Evolutionary conservation across 2,113 vertebrate species (phyloP), one percentile per base, ranked within the genome.

Genomic region (Protomyctophum bolini): DNA sequence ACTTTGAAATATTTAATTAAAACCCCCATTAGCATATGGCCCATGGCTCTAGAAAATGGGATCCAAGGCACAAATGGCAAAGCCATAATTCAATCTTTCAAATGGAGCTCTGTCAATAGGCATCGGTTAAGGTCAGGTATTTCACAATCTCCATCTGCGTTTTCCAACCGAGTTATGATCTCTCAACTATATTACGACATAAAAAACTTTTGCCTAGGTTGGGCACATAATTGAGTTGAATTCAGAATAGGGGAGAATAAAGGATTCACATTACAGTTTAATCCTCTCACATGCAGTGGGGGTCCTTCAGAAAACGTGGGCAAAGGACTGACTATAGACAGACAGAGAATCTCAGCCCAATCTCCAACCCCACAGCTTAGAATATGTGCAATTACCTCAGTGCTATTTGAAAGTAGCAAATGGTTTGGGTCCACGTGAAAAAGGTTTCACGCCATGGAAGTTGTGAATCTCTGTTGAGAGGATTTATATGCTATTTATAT

Each of bases 21-120:
- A 87, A 80, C 49, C 59, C 21, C 54, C 57, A 88, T 91, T 87
- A 89, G 86, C 72, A 81, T 79, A 68, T 79, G 66, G 86, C 84
- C 77, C 70, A 48, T 89, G 80, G 81, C 83, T 82, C 54, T 62
- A 61, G 76, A 79, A 87, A 87, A 91, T 78, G 65, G 76, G 66
- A 87, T 87, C 75, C 56, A 69, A 79, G 61, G 66, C 67, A 78
- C 79, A 92, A 90, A 90, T 90, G 89, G 83, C 89, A 90, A 86
- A 84, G 87, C 66, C 68, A 70, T 88, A 87, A 87, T 89, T 91
- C 72, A 87, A 79, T 82, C 84, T 81, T 73, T 58, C 83, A 78
- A 73, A 75, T 56, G 76, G 72, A 83, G 58, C 67, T 81, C 62
- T 76, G 79, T 87, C 83, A 85, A 83, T 79, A 84, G 70, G 79